Base-by-base conservation (phyloP, 1,140 invertebrate genomes). In the Polypedilum vanderplanki region DNA sequence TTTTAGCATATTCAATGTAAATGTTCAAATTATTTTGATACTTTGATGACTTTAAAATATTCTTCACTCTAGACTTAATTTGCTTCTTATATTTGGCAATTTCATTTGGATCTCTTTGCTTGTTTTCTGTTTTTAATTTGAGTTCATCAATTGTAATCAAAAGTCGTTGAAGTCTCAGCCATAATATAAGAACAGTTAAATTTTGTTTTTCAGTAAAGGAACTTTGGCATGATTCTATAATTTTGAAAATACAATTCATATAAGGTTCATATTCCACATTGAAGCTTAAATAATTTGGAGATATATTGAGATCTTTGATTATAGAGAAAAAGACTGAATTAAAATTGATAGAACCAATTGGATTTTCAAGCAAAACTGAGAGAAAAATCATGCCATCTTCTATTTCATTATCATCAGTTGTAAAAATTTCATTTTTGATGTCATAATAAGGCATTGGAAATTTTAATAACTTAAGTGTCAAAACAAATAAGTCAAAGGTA, bases 1-100 rank as follows among this genome's bases (percentile, higher is more conserved):
- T 85, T 41, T 89, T 79, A n/a, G 86, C 88, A 79, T 88, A 87
- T 79, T 90, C 88, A 1, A 84, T 81, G 78, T 88, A 90, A 75
- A 87, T 86, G 76, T 83, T 80, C 41, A 86, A 77, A 76, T 86
- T 86, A 78, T 86, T 87, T 57, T 86, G 80, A 77, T 90, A 87
- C 57, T 83, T 80, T 12, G 83, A 78, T 73, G 81, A 81, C 74
- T 87, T 86, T 0, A 90, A 74, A 57, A 89, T 83, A 1, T 83
- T 81, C 41, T 89, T 89, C 5, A 89, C 80, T 3, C 81, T 81
- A 0, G 78, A 78, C 57, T 86, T 86, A 0, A 87, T 79, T 10
- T 70, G 65, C 70, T 83, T 84, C 75, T 87, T 87, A 12, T 80
- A 77, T 65, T 82, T 82, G 20, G 4, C 1, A 20, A 18, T 18